A percentile compares a stretch with the other conserved stretches of the same genome.
These are phyloP conservation scores for Brachionus rotundiformis DNA, from an alignment of 1,140 invertebrate genomes.

Conservation along the genomic window DNA sequence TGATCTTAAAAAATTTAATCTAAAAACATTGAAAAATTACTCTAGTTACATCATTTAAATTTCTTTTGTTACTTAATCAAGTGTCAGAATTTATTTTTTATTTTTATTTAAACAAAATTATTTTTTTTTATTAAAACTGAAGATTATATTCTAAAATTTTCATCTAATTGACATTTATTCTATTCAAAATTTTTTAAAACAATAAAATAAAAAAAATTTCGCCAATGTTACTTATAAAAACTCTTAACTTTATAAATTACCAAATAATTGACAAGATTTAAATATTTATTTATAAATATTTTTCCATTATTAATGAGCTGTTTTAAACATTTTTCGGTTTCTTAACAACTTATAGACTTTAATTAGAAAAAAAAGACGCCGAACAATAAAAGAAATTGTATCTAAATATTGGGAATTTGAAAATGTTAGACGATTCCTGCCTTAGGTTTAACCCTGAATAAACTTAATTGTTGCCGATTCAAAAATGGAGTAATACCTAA, in stretches of 20 bases:
- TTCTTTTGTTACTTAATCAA: not conserved
- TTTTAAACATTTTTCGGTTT: too few species aligned
- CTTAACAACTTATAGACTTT: too few species aligned
- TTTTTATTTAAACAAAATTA: not conserved
- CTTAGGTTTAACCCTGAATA: not conserved
- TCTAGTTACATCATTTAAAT: not conserved
- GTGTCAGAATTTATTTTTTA: not conserved
- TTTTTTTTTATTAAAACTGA: not conserved
- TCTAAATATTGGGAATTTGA: not conserved
- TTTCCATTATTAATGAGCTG: too few species aligned
- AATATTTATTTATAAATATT: too few species aligned
- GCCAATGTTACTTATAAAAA: too few species aligned
- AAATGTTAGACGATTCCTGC: not conserved
- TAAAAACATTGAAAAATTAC: not conserved
- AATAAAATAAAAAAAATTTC: too few species aligned
- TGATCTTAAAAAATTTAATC: not conserved
- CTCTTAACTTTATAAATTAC: too few species aligned
- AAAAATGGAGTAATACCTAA: not conserved
- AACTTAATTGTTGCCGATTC: too few species aligned
- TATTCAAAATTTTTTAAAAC: too few species aligned
- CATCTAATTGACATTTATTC: too few species aligned
- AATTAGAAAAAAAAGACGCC: not conserved
- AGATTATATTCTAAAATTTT: not conserved
- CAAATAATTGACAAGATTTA: too few species aligned
- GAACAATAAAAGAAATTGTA: not conserved